Conservation (phyloP, 2,113 vertebrate species). For the Pteruthius melanotis region DNA sequence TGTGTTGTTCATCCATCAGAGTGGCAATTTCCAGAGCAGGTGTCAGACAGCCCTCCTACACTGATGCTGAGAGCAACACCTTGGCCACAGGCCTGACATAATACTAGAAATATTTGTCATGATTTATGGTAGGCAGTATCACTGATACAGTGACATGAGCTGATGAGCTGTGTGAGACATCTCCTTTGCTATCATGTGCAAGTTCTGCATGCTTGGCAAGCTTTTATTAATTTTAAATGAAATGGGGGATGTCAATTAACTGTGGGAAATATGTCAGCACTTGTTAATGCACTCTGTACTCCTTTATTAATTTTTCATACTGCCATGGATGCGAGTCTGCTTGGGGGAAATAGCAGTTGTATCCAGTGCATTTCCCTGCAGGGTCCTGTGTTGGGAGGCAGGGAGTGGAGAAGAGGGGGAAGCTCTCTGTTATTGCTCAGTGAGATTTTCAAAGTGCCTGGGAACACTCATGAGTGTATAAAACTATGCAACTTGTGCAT, state of each 20-base stretch:
- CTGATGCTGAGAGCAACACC: neutral
- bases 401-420: neutral
- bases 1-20: neutral
- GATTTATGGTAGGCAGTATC: neutral
- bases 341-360: neutral
- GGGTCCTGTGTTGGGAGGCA: neutral
- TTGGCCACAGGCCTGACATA: neutral
- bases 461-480: neutral
- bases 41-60: neutral
- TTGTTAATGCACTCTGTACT: neutral
- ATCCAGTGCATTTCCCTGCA: neutral
- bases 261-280: neutral
- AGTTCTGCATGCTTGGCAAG: neutral
- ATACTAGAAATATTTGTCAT: neutral
- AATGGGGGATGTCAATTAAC: neutral
- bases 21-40: neutral
- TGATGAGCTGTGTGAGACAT: neutral
- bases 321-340: neutral
- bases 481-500: neutral
- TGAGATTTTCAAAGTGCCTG: neutral
- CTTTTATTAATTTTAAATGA: neutral
- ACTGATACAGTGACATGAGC: neutral
- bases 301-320: constrained; percentile 23
- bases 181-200: neutral
- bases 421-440: neutral